phyloP scores from a whole-genome alignment of 2,888 invertebrate species.

The Macroteleia sp. region DNA sequence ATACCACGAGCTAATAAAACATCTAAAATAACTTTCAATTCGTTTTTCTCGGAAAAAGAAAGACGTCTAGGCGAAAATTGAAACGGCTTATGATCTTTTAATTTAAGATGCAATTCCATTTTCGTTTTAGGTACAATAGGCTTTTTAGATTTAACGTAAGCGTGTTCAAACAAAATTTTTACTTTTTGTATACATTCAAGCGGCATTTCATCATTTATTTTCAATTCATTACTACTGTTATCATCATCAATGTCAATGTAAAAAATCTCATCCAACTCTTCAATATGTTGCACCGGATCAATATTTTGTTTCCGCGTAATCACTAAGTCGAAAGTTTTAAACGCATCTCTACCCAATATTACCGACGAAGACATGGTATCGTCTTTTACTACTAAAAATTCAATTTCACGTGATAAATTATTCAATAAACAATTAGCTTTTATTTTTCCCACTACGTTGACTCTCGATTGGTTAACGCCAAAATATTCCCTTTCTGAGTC shows the following conservation, averaged over 20 bases:
- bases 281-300: background rate
- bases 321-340: background rate
- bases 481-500: background rate
- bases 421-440: slow-evolving; percentile 1
- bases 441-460: background rate
- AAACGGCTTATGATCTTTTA: slow-evolving; percentile 49
- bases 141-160: slow-evolving; percentile 25
- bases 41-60: background rate
- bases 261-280: background rate
- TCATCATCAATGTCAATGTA: background rate
- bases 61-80: slow-evolving; percentile 42
- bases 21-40: background rate
- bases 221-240: background rate
- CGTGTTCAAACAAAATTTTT: slow-evolving; percentile 3
- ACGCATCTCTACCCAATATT: slow-evolving; percentile 13
- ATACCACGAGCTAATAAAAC: background rate
- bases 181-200: slow-evolving; percentile 12
- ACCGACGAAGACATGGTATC: slow-evolving; percentile 4
- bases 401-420: background rate
- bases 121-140: slow-evolving; percentile 26
- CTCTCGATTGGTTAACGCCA: background rate
- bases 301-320: background rate
- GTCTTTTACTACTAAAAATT: slow-evolving; percentile 4
- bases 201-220: background rate
- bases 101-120: slow-evolving; percentile 17